A percentile compares a stretch with the other conserved stretches of the same genome.
phyloP scores from a whole-genome alignment of 2,113 vertebrate species.

The Otis tarda region DNA sequence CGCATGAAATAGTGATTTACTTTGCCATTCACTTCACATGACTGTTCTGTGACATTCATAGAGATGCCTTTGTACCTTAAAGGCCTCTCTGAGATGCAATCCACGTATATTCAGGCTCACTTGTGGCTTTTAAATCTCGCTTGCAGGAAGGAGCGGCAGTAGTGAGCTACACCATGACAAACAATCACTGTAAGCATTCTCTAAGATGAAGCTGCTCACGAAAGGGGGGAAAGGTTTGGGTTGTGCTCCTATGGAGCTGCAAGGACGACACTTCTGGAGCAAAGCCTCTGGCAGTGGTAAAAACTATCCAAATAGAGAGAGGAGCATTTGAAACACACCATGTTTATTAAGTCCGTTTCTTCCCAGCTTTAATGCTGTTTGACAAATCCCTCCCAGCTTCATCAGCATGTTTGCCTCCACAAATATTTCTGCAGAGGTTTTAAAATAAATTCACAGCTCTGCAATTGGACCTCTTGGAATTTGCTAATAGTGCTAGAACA shows the following conservation, averaged over 20 bases:
- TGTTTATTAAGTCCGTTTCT: neutral
- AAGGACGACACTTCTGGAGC: neutral
- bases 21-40: neutral
- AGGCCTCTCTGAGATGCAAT: neutral
- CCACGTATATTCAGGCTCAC: neutral
- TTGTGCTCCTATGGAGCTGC: neutral
- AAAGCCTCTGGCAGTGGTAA: neutral
- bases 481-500: neutral
- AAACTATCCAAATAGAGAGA: neutral
- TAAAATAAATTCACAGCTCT: neutral
- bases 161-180: neutral
- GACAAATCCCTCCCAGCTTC: neutral
- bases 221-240: neutral
- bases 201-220: neutral
- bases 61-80: too few relatives aligned
- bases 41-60: neutral
- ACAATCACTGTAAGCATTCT: neutral
- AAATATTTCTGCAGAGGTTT: neutral
- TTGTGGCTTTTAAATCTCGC: neutral
- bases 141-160: neutral
- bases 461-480: neutral
- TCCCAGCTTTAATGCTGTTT: neutral
- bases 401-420: neutral
- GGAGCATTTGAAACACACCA: neutral
- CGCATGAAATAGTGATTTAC: fast-evolving